These are phyloP conservation scores for Dreissena rostriformis DNA, from an alignment of 1,140 invertebrate genomes.

Conservation along the genomic window DNA sequence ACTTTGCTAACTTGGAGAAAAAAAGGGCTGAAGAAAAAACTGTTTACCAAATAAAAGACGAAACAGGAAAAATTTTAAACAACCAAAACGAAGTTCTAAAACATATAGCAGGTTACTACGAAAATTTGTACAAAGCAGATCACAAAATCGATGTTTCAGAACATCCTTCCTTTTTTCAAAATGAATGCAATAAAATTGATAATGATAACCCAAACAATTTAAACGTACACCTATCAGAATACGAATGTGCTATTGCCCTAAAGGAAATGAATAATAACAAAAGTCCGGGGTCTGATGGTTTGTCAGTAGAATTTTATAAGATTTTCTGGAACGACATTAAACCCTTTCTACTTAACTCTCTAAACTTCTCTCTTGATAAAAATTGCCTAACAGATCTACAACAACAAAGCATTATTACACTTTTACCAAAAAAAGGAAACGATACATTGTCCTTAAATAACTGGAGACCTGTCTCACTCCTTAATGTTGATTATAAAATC, in stretches of 20 bases:
- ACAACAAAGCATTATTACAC: conserved; percentile 2
- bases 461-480: conserved; percentile 13
- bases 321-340: conserved; percentile 34
- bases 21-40: conserved; percentile 16
- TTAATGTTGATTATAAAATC: conserved; percentile 25
- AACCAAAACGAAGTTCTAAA: conserved; percentile 17
- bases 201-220: neutral
- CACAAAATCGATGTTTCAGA: neutral
- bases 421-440: conserved; percentile 19
- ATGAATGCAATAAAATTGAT: neutral
- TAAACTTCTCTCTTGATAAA: conserved; percentile 11
- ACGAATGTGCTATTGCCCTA: neutral
- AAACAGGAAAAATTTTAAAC: conserved; percentile 2
- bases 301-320: conserved; percentile 10
- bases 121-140: conserved; percentile 7
- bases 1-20: conserved; percentile 53
- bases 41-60: neutral
- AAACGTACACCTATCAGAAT: conserved; percentile 5
- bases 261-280: conserved; percentile 35
- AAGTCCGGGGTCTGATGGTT: conserved; percentile 11
- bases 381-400: neutral
- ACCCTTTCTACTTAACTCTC: conserved; percentile 17
- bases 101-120: neutral
- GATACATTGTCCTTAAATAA: conserved; percentile 6
- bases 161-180: neutral